Evolutionary conservation across 1,140 invertebrate genomes (phyloP), one percentile per base, ranked within the genome.

Genomic region (Aleiodes sp.): DNA sequence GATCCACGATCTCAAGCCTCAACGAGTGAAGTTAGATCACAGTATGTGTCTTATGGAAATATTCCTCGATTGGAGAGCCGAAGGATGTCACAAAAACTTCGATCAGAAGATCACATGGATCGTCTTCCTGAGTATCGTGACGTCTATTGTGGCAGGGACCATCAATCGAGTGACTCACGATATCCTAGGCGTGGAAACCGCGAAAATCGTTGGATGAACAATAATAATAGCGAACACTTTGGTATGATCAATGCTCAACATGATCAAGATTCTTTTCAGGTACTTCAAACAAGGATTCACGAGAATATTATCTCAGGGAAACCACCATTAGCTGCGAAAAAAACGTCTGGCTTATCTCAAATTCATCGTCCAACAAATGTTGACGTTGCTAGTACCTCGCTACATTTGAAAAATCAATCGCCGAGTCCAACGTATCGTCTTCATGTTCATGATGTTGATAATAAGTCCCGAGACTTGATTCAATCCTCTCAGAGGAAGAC

Each of bases 71-170:
- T 77, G 4, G 79, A 83, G 14, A 80, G 73, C 0, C 59, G 84
- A 2, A 80, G 75, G 52, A 82, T 83, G 73, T 77, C 82, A 6
- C 62, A 78, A 0, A 85, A 75, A 72, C 70, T 86, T 19, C 80
- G 80, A 31, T 63, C 86, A 12, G 84, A 87, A 41, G 82, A 83
- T 9, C 77, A 78, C 10, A 78, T 87, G 24, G 84, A 88, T 19
- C 78, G 85, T 39, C 82, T 85, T 57, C 87, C 87, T 0, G 87
- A 89, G 72, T 88, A 89, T 67, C 82, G 83, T 57, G 86, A 82
- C 16, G 77, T 78, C 19, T 84, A 82, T 33, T 79, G 80, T 19
- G 75, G 68, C 57, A 74, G 69, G 26, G 60, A 60, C 0, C 64
- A 68, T 26, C 35, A 28, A 12, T 12, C 24, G 56, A 65, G 72